Evolutionary conservation across 2,113 vertebrate species (phyloP), one percentile per base, ranked within the genome.

Genomic region (Pogona vitticeps): DNA sequence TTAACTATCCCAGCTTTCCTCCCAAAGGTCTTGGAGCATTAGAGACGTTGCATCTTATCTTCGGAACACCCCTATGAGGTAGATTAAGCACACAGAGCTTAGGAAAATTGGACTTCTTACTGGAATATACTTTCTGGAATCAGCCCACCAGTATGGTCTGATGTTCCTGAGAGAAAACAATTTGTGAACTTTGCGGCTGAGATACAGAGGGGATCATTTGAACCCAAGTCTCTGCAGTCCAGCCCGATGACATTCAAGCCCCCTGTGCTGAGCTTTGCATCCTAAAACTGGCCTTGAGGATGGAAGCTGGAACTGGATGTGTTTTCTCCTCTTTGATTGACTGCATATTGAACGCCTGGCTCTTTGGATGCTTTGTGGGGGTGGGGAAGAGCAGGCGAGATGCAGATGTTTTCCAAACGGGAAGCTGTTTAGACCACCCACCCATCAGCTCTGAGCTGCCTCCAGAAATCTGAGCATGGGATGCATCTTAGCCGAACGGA

Each of bases 401-500:
- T 59, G 78, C 33, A 85, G 40, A 83, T 89, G 93, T 86, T 40
- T 88, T 70, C 18, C 9, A 0, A 2, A 85, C 82, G 23, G 36
- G 67, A 70, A 4, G 9, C 63, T 59, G 65, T 18, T 9, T 38
- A 28, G 71, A 20, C 86, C 88, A 68, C 42, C 86, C 88, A 68
- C 42, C 78, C 84, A 0, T 4, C 9, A 2, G 0, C 20, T 88
- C 23, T 85, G 21, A 26, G 0, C 21, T 75, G 71, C 31, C 84
- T 91, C 89, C 83, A 84, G 8, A 23, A 33, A 38, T 14, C 40
- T 7, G 56, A 52, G 58, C 14, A 17, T 77, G 56, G 23, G 42
- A 42, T 87, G 84, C 87, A 31, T 40, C 68, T 68, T 87, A 18
- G 23, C 68, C 52, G 56, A 85, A 88, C 40, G 80, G 90, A 92